These are phyloP conservation scores for Dromius quadrimaculatus DNA, from an alignment of 2,888 invertebrate species.

Conservation along the genomic window DNA sequence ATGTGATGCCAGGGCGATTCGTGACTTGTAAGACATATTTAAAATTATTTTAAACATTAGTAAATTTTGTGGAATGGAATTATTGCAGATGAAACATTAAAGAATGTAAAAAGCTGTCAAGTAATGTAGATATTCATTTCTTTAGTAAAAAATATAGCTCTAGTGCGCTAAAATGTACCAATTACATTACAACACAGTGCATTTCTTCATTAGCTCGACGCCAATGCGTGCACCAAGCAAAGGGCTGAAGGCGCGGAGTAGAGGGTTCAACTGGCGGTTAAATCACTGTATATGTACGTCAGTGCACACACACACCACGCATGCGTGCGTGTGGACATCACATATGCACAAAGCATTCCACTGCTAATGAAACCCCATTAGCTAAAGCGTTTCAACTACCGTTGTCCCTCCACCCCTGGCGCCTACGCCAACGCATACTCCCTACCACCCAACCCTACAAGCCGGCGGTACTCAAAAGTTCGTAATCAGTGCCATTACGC, in stretches of 20 bases:
- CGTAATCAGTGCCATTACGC: constrained; percentile 42
- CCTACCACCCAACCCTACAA: constrained; percentile 49
- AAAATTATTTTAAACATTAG: no score
- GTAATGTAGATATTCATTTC: constrained; percentile 16
- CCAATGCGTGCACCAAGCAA: background rate
- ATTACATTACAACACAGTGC: constrained; percentile 17
- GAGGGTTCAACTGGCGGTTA: constrained; percentile 16
- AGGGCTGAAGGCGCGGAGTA: background rate
- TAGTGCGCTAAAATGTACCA: background rate
- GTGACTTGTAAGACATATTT: no score
- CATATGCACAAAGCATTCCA: constrained; percentile 67
- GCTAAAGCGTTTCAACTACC: constrained; percentile 64
- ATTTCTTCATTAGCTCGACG: constrained; percentile 24
- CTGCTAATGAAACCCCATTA: constrained; percentile 67
- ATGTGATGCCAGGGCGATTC: no score
- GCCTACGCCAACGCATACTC: constrained; percentile 8
- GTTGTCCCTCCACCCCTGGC: constrained; percentile 54
- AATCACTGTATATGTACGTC: constrained; percentile 22
- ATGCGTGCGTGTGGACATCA: constrained; percentile 62
- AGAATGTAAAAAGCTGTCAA: constrained; percentile 4
- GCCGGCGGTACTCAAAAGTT: constrained; percentile 43
- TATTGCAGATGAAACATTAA: background rate
- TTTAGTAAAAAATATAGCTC: constrained; percentile 2
- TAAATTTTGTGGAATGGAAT: no score
- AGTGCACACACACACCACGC: constrained; percentile 10